phyloP scores from a whole-genome alignment of 2,888 invertebrate genomes.

The Rhaphigaster nebulosa region DNA sequence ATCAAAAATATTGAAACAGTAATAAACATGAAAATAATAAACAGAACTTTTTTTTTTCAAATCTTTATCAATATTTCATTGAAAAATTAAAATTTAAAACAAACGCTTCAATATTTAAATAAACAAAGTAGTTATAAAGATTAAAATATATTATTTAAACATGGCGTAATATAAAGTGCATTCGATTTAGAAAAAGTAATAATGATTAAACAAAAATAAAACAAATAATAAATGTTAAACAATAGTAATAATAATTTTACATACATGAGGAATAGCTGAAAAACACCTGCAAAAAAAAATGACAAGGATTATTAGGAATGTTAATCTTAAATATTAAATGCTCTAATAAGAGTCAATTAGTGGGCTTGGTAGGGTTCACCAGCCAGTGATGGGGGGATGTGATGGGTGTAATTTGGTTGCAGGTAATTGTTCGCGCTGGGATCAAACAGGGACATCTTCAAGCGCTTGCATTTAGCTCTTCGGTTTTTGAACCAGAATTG shows the following conservation, averaged over 20 bases:
- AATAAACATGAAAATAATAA: conserved; percentile 19
- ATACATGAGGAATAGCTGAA: neutral
- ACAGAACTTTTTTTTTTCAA: neutral
- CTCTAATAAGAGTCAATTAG: conserved; percentile 34
- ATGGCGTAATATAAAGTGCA: neutral
- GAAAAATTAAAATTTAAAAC: neutral
- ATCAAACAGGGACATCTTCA: conserved; percentile 91
- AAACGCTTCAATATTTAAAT: neutral
- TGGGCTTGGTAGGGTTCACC: conserved; percentile 65
- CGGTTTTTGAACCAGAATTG: conserved; percentile 99
- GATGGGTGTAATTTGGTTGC: conserved; percentile 65
- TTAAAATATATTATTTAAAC: neutral
- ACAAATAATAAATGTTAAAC: neutral
- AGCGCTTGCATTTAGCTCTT: conserved; percentile 96
- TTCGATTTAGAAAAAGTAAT: neutral
- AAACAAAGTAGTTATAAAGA: conserved; percentile 1
- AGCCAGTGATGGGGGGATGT: conserved; percentile 64
- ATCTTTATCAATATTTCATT: neutral
- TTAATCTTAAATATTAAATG: neutral
- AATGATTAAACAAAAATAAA: neutral
- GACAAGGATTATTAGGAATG: neutral
- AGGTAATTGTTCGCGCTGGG: conserved; percentile 66
- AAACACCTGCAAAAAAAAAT: neutral
- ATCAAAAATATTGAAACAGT: conserved; percentile 2
- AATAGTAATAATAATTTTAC: neutral